Percentiles rank a stretch among this genome's conserved stretches.
Conservation (phyloP, 2,113 vertebrate genomes). For the Nothoprocta perdicaria region DNA sequence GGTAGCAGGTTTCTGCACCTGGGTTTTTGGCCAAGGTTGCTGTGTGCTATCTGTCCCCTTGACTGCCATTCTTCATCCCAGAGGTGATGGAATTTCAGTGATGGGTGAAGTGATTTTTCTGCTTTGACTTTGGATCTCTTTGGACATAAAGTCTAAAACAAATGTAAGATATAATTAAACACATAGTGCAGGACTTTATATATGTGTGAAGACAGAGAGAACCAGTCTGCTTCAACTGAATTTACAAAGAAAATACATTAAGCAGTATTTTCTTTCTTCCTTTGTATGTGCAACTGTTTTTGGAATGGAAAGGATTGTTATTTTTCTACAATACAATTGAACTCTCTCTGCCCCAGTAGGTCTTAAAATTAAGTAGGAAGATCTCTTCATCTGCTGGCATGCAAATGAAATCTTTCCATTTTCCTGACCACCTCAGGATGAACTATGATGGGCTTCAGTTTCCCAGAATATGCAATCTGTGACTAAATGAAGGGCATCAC, state of each 20-base stretch:
- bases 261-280: neutral
- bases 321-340: neutral
- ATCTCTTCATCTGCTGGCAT: neutral
- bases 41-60: constrained; percentile 36
- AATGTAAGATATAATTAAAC: constrained; percentile 36
- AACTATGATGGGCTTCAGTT: neutral
- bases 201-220: neutral
- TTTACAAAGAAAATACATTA: neutral
- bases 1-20: constrained; percentile 63
- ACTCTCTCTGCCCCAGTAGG: neutral
- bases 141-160: constrained; percentile 16
- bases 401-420: neutral
- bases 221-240: neutral
- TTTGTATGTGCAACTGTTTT: neutral
- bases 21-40: constrained; percentile 63
- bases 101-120: constrained; percentile 47
- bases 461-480: neutral
- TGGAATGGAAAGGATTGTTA: neutral
- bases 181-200: neutral
- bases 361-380: neutral
- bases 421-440: neutral
- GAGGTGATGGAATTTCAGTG: constrained; percentile 56
- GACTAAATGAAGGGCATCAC: neutral
- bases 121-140: constrained; percentile 24
- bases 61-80: constrained; percentile 45